These are phyloP conservation scores for Drosophila formosana DNA, from an alignment of 2,888 invertebrate genomes.

Conservation along the genomic window DNA sequence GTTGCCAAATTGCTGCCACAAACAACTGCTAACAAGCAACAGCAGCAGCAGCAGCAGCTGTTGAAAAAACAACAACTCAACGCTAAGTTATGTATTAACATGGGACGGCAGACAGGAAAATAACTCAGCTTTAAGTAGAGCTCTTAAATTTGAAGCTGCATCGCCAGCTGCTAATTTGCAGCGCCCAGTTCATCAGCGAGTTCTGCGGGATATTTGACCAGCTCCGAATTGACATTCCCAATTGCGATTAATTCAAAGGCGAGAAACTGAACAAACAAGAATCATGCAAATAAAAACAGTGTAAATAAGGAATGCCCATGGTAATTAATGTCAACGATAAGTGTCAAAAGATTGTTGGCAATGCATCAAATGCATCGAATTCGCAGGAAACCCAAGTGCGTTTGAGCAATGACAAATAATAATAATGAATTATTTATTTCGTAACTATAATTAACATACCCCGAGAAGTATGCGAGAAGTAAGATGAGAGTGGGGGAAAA, in stretches of 20 bases:
- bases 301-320: slow-evolving; percentile 9
- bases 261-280: slow-evolving; percentile 41
- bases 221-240: slow-evolving; percentile 34
- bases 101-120: slow-evolving; percentile 19
- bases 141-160: slow-evolving; percentile 22
- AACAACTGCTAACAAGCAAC: slow-evolving; percentile 36
- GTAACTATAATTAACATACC: not conserved
- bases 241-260: slow-evolving; percentile 28
- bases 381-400: not conserved
- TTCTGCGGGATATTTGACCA: slow-evolving; percentile 7
- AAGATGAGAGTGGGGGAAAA: not conserved
- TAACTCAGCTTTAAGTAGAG: slow-evolving; percentile 25
- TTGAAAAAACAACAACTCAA: slow-evolving; percentile 21
- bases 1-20: slow-evolving; percentile 51
- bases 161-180: slow-evolving; percentile 35
- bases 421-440: too few relatives aligned
- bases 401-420: not conserved
- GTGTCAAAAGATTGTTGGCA: slow-evolving; percentile 35
- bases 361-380: slow-evolving; percentile 12
- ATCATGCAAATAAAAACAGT: slow-evolving; percentile 17
- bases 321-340: slow-evolving; percentile 64
- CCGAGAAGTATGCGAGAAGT: not conserved
- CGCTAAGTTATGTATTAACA: slow-evolving; percentile 25
- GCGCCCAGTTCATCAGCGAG: slow-evolving; percentile 3
- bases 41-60: slow-evolving; percentile 26